Base-by-base conservation (phyloP, 2,888 invertebrate genomes). In the Melieria picta region DNA sequence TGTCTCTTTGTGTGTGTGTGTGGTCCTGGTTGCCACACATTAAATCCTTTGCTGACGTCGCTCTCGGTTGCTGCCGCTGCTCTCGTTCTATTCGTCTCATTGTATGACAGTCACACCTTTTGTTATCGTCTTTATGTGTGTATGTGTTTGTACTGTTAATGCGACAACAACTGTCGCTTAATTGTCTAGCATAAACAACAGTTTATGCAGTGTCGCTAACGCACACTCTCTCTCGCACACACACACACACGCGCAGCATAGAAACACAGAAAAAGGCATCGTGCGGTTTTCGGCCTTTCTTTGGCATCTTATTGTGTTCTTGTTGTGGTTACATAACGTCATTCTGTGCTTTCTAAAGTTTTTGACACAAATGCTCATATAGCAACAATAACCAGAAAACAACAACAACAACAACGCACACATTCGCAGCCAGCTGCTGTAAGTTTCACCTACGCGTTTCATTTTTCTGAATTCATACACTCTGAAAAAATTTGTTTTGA, bases 131-230 rank as follows among this genome's bases (percentile, higher is more conserved):
- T 16, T 47, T 56, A 43, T 10, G 30, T n/a, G 4, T 45, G 16
- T 67, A 50, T 48, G 48, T 60, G 60, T 52, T 65, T 52, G 48
- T 68, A 71, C 67, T 71, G 74, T 65, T 74, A 74, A 74, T 74
- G 74, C 69, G 72, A 71, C 72, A 72, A 73, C 74, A 74, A 74
- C 68, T 73, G 74, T 74, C 74, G 71, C 72, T 74, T 69, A 69
- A 69, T 69, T 69, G 63, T 63, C 69, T 69, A 52, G 52, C 13
- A n/a, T 56, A 65, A 65, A 45, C 47, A 48, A 48, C 56, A 52
- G 13, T 30, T 30, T 30, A 30, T 30, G 64, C 65, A 58, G 50
- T 55, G 52, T 65, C 64, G 55, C 52, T 42, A 48, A 11, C 64
- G 1, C n/a, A 42, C 16, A 43, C 52, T 6, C 52, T 16, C 63